Base-by-base conservation (phyloP, 1,140 invertebrate genomes). In the Triops cancriformis region DNA sequence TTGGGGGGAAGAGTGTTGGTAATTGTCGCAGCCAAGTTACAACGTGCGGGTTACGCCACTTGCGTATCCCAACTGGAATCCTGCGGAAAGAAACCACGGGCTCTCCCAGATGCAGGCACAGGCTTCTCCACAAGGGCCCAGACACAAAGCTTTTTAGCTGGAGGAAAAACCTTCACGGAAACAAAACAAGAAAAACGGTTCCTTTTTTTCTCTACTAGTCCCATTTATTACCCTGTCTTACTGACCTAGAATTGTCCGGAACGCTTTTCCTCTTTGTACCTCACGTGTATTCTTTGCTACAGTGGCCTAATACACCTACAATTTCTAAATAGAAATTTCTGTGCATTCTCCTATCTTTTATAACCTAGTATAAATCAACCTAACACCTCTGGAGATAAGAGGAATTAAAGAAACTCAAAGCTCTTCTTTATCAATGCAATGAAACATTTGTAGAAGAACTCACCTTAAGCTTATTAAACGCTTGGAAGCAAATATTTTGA, bases 181-280 rank as follows among this genome's bases (percentile, higher is more conserved):
- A 5, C 23, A 64, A 64, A 64, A 64, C 10, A 23, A 64, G 23
- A 64, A 64, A 23, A 9, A 23, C 9, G 10, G 4, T 10, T 51
- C 18, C 23, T 64, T 64, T 64, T 23, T 23, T n/a, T 18, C 10
- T n/a, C 51, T 5, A 64, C 51, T 7, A 23, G 14, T 64, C 51
- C 51, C 51, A 64, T 64, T 64, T 64, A 64, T 64, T 64, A 14
- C 51, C 51, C 51, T 64, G 51, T 64, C 51, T 64, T 64, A 64
- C 51, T 64, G 51, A 23, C 51, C 51, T 23, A 64, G 23, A 64
- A 23, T 23, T 64, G 51, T 64, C 23, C 9, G 9, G 23, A 64
- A n/a, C 6, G 51, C 51, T 64, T n/a, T 37, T 37, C 31, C 51
- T 23, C 51, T 23, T 23, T 64, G 51, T 18, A 64, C 51, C 10